Conservation (phyloP, 2,797 vertebrate species). For the Pristis pectinata region DNA sequence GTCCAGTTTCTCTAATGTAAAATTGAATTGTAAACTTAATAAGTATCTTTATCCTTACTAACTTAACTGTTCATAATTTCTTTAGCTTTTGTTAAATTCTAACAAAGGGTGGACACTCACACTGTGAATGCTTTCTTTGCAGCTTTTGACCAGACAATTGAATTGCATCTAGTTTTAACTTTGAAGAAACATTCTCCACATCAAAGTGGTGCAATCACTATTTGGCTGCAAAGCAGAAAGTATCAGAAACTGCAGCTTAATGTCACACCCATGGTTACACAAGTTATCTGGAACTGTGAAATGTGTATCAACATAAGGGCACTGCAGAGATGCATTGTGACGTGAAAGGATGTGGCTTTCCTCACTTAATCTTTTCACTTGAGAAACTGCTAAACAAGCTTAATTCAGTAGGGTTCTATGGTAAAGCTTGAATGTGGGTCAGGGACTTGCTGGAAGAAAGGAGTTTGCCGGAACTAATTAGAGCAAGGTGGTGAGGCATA, state of each 20-base stretch:
- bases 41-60: neutral
- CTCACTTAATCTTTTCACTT: neutral
- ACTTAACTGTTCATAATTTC: neutral
- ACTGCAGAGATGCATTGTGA: conserved; percentile 1
- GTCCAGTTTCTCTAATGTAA: neutral
- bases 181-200: neutral
- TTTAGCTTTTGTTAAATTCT: neutral
- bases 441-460: neutral
- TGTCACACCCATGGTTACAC: neutral
- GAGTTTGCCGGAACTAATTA: neutral
- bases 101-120: neutral
- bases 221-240: neutral
- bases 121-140: conserved; percentile 4
- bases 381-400: neutral
- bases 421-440: neutral
- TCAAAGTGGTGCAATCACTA: neutral
- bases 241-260: neutral
- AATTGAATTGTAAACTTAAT: neutral
- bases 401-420: neutral
- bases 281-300: conserved; percentile 13
- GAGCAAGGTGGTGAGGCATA: neutral
- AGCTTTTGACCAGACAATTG: neutral
- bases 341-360: conserved; percentile 25
- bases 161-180: neutral
- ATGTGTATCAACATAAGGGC: neutral